Base-by-base conservation (phyloP, 2,113 vertebrate species). In the Catharus fuscescens region DNA sequence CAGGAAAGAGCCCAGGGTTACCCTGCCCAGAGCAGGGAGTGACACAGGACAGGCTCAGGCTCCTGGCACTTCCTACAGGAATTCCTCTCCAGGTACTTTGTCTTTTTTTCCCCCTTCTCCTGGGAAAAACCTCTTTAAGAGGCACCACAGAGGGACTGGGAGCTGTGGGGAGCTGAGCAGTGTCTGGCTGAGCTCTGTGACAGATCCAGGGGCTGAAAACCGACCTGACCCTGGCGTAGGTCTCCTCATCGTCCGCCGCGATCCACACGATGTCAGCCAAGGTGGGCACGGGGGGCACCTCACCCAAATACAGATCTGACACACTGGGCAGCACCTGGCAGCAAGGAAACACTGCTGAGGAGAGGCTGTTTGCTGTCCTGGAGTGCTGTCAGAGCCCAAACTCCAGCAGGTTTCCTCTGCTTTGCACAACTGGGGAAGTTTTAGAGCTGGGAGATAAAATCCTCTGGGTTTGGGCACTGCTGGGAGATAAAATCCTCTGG, bases 191-290 rank as follows among this genome's bases (percentile, higher is more conserved):
- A 1, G n/a, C 25, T 53, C 24, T 7, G 14, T 3, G 9, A 25
- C 88, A 74, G 34, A 31, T 10, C 0, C 69, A 78, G n/a, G 1
- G 3, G 21, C 2, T 16, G 18, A 36, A 48, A 87, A 81, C 92
- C 56, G 95, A 99, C 99, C 99, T 98, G 96, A 99, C 99, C 98
- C 99, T 99, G 91, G 99, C 99, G 44, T 99, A 99, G 0, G 99
- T 99, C 87, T 99, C 99, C 96, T 99, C 99, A 77, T 99, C 99
- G 78, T 99, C 99, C 12, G 99, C 99, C 47, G 98, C 99, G 73
- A 99, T 99, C 99, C 99, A 99, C 73, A 99, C 99, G n/a, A 99
- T 98, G 92, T 99, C 99, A 79, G 99, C 99, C 97, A 99, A 90
- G 12, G 99, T 99, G 48, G 99, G 99, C 29, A 99, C 99, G 21